Percentiles rank a stretch among this genome's conserved stretches.
Conservation (phyloP, 2,113 vertebrate species). For the Calypte anna region DNA sequence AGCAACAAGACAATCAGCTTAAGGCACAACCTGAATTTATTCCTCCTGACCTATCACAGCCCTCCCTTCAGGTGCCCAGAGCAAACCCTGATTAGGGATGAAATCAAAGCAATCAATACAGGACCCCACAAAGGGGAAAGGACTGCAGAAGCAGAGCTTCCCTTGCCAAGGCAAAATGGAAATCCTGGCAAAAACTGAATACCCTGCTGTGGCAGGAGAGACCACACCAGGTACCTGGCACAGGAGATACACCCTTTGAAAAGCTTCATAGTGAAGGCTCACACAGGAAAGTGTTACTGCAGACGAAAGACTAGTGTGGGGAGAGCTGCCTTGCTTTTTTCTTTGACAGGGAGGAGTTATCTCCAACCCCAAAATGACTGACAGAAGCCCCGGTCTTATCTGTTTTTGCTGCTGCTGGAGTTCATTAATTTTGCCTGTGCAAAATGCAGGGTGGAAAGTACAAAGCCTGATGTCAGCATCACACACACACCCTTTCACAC, state of each 20-base stretch:
- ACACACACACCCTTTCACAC: neutral
- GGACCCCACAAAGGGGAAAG: neutral
- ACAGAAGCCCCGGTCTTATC: neutral
- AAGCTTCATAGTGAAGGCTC: neutral
- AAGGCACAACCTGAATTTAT: neutral
- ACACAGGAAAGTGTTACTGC: neutral
- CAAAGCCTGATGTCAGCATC: accelerated
- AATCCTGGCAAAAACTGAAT: neutral
- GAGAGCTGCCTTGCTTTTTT: neutral
- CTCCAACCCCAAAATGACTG: neutral
- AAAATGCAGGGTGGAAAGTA: neutral
- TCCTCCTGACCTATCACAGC: neutral
- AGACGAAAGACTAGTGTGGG: neutral
- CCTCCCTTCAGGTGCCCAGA: neutral
- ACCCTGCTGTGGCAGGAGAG: neutral
- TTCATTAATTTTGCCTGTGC: neutral
- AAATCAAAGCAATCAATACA: neutral
- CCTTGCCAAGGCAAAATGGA: neutral
- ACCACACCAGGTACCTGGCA: neutral
- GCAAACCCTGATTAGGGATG: neutral
- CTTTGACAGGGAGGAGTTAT: neutral
- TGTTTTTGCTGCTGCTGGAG: neutral
- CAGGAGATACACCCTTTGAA: neutral
- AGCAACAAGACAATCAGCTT: neutral
- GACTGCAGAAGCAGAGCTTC: neutral